Base-by-base conservation (phyloP, 2,797 vertebrate species). In the Catamblyrhynchus diadema region DNA sequence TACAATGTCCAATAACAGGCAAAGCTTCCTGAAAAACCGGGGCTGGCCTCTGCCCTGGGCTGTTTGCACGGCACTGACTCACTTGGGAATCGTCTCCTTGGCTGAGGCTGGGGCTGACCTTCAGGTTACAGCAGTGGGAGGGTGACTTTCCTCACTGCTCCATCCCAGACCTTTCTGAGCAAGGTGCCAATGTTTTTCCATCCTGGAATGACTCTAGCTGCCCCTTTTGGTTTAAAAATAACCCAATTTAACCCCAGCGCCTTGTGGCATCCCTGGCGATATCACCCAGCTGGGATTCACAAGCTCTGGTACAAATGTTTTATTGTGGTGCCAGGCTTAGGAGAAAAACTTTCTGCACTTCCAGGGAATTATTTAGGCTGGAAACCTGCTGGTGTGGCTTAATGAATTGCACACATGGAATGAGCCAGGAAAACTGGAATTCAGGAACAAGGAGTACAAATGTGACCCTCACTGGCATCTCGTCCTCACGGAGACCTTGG, bases 1-100 rank as follows among this genome's bases (percentile, higher is more conserved):
- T n/a, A 18, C 65, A 25, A 30, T 27, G 6, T 53, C 61, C 85
- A 50, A 2, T 14, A 86, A 51, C 47, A 88, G 64, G 70, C 75
- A 88, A 45, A 91, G 92, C 80, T 94, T 91, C 85, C 90, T 87
- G 94, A 59, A 77, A 25, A 84, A 64, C 30, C 45, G 3, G 91
- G 93, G 39, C 81, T n/a, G 30, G 77, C 64, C 79, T 60, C 67
- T 86, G 79, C 93, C 85, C 50, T 35, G 79, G 79, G 85, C 93
- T 81, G 48, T 83, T 77, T 61, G 45, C 39, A 2, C 1, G 2
- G n/a, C 12, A 8, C 41, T 88, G 94, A 91, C 87, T 93, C 91
- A 82, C 21, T 82, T 80, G 74, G 69, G 79, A 78, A 80, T 61
- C 3, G 8, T 61, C 73, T 80, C 0, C 0, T 2, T 61, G 62